These are phyloP conservation scores for Stegana nigrithorax DNA, from an alignment of 2,888 invertebrate genomes.

Conservation along the genomic window DNA sequence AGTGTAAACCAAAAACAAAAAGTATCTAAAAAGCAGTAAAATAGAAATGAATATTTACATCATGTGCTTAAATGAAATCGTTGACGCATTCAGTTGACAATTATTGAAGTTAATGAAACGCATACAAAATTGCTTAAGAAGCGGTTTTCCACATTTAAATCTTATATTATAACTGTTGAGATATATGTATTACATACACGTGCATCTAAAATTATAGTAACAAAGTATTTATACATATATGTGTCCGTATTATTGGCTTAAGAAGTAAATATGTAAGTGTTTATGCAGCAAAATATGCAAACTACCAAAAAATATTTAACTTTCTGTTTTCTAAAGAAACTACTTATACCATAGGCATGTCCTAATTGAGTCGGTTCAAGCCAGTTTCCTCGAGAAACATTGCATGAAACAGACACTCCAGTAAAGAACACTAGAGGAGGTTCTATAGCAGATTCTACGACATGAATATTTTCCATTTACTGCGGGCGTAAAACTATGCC, in stretches of 20 bases:
- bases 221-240: background rate
- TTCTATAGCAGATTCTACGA: no score
- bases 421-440: no score
- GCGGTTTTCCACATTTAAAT: constrained; percentile 29
- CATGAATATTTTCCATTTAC: background rate
- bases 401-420: no score
- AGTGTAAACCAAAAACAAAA: constrained; percentile 24
- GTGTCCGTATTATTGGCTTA: background rate
- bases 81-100: constrained; percentile 12
- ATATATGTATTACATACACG: constrained; percentile 17
- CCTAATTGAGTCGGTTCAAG: no score
- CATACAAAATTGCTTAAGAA: background rate
- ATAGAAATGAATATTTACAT: constrained; percentile 27
- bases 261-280: background rate
- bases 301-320: background rate
- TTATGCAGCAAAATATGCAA: background rate
- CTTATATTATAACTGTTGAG: constrained; percentile 33
- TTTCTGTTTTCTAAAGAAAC: background rate
- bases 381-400: no score
- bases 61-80: constrained; percentile 40
- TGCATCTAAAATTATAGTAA: constrained; percentile 18
- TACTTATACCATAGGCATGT: no score
- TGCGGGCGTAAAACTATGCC: background rate
- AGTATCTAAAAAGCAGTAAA: constrained; percentile 27
- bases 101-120: constrained; percentile 7